Base-by-base conservation (phyloP, 2,888 invertebrate genomes). In the Eulithis testata region DNA sequence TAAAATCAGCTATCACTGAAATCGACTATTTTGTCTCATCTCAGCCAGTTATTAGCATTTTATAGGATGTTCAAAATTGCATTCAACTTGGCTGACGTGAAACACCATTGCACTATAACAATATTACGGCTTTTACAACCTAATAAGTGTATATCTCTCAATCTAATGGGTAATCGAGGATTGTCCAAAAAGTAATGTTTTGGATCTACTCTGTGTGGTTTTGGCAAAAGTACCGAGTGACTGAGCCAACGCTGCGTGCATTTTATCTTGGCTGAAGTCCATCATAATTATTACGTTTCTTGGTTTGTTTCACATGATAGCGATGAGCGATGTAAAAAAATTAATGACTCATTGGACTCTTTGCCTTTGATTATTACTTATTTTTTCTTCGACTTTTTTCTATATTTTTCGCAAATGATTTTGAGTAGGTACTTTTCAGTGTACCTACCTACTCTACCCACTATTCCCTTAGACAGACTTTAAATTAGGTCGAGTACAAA, bases 181-280 rank as follows among this genome's bases (percentile, higher is more conserved):
- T 61, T 62, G 69, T 74, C 66, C 65, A 65, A 65, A 72, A 66
- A 66, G 68, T 63, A 68, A 60, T 65, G 72, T 75, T 78, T 82
- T 31, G 31, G 0, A 31, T 31, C 31, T 2, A 31, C 3, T 31
- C 6, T 31, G 31, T 31, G 31, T 31, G n/a, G n/a, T 31, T 31
- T 31, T 82, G 81, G 78, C 81, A 78, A 76, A 76, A 78, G 74
- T 76, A 62, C 71, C 72, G 69, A 76, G 73, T 80, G 80, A 79
- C 75, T 71, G 73, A 72, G 78, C 79, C 77, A 81, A 82, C 77
- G 73, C 70, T 75, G 77, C 74, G 77, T 80, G 82, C 82, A 79
- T 84, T 82, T 82, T 83, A 74, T 83, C 80, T 84, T 84, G 84
- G 84, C 79, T 74, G 73, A 70, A 72, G 74, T 82, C 83, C 83